A percentile compares a stretch with the other conserved stretches of the same genome.
Evolutionary conservation across 2,888 invertebrate species (phyloP).

Genomic region (Strigamia crassipes): DNA sequence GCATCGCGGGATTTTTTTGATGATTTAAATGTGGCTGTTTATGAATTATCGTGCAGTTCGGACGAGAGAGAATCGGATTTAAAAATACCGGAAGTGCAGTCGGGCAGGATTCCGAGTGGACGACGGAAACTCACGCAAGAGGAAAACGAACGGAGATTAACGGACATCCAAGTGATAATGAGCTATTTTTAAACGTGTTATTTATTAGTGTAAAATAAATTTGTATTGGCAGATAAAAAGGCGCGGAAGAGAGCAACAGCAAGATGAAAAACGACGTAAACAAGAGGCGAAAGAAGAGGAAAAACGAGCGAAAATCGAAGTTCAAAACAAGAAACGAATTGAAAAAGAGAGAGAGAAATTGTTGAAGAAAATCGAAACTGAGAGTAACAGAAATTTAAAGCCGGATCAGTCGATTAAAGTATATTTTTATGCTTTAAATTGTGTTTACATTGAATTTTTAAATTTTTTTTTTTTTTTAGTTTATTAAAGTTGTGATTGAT

Average conservation of each 20-base stretch:
- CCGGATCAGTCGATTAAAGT: constrained; percentile 65
- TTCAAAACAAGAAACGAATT: neutral
- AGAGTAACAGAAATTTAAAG: constrained; percentile 52
- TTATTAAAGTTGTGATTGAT: constrained; percentile 61
- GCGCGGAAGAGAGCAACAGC: neutral
- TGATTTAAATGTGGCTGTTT: neutral
- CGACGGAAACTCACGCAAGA: neutral
- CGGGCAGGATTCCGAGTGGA: neutral
- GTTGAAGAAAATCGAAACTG: neutral
- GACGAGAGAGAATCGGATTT: neutral
- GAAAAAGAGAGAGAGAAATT: neutral
- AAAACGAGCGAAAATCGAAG: constrained; percentile 34
- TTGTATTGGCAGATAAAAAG: neutral
- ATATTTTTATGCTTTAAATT: constrained; percentile 30
- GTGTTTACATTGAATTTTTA: neutral
- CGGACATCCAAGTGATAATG: neutral
- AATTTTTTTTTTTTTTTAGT: constrained; percentile 54
- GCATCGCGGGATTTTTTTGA: too few species aligned
- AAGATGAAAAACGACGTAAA: neutral
- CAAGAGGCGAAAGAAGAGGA: constrained; percentile 35
- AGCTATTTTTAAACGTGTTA: too few species aligned
- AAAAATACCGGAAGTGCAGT: neutral
- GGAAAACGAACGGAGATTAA: neutral
- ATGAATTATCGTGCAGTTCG: neutral
- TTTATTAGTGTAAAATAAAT: neutral